Evolutionary conservation across 2,113 vertebrate species (phyloP).

Genomic region (Sturnus vulgaris): DNA sequence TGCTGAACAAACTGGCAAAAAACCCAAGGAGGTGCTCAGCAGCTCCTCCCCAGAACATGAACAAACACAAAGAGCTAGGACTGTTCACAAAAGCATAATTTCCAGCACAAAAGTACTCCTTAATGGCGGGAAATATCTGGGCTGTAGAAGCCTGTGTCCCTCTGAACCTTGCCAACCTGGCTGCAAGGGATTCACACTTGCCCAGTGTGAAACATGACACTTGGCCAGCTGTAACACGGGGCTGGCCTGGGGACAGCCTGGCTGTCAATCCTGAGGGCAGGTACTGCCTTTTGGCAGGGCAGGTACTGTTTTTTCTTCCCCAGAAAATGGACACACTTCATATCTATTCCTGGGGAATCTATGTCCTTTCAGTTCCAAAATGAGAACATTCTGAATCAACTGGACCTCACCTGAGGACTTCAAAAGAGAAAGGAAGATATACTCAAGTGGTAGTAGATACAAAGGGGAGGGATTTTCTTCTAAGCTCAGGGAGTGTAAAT

Average conservation of each 20-base stretch:
- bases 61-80: not conserved
- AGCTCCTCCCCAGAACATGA: not conserved
- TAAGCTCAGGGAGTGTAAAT: not conserved
- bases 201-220: accelerated
- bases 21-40: accelerated
- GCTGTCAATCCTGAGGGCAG: not conserved
- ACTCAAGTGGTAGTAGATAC: not conserved
- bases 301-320: not conserved
- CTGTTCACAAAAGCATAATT: not conserved
- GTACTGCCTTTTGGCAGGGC: not conserved
- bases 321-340: not conserved
- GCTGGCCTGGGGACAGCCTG: not conserved
- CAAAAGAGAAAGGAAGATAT: not conserved
- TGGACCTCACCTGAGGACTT: not conserved
- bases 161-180: not conserved
- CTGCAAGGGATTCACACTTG: not conserved
- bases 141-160: not conserved
- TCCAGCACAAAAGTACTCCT: not conserved
- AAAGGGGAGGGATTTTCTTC: not conserved
- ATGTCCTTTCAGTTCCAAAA: not conserved
- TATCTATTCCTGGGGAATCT: not conserved
- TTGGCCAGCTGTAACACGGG: accelerated
- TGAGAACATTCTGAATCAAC: not conserved
- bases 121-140: not conserved
- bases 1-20: accelerated